Percentiles rank a stretch among this genome's conserved stretches.
Conservation (phyloP, 1,140 invertebrate species). For the Arctopsyche grandis region DNA sequence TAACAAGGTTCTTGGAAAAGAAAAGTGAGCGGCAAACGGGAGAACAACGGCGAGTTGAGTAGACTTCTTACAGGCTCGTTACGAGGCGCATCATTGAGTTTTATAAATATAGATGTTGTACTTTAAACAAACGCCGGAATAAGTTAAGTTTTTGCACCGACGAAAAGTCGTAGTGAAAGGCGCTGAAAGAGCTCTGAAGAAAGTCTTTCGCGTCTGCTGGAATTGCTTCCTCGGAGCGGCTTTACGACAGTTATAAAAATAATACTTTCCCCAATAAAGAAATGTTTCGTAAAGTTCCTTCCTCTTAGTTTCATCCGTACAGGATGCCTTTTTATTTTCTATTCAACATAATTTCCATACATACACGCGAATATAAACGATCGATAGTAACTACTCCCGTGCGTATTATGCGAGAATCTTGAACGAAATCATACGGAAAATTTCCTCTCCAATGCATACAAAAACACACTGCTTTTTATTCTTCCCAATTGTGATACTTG, state of each 20-base stretch:
- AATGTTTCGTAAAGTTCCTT: constrained; percentile 37
- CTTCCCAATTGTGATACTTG: not conserved
- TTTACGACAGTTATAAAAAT: constrained; percentile 51
- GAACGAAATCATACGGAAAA: no score
- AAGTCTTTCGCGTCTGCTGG: constrained; percentile 20
- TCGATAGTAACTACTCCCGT: no score
- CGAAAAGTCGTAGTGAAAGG: not conserved
- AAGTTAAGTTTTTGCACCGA: constrained; percentile 21
- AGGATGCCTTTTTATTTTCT: constrained; percentile 6
- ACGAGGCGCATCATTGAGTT: constrained; percentile 44
- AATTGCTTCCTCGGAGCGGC: constrained; percentile 39
- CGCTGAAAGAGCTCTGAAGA: constrained; percentile 6
- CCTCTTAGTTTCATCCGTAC: not conserved
- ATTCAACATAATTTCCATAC: not conserved
- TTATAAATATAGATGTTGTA: constrained; percentile 52
- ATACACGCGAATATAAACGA: not conserved
- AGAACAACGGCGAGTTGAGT: constrained; percentile 49
- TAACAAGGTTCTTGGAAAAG: constrained; percentile 51
- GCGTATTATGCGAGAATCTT: no score
- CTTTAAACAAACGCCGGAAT: constrained; percentile 39
- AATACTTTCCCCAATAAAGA: constrained; percentile 40
- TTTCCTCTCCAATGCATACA: not conserved
- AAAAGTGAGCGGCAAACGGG: constrained; percentile 32
- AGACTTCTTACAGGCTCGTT: constrained; percentile 52
- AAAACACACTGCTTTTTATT: not conserved